These are phyloP conservation scores for Apaloderma vittatum DNA, from an alignment of 2,113 vertebrate species.

Conservation along the genomic window DNA sequence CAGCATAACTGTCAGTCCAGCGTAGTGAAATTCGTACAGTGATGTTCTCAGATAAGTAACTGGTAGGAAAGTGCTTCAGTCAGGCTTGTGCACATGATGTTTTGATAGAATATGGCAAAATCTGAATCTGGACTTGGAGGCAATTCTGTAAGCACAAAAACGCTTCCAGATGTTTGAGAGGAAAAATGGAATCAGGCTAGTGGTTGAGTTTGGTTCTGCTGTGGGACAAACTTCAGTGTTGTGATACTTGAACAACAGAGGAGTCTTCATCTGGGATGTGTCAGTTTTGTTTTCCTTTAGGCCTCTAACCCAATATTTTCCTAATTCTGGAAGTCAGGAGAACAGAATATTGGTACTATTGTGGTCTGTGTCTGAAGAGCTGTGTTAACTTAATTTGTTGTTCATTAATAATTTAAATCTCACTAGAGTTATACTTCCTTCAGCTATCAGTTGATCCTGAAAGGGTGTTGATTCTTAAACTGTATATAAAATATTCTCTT, in stretches of 20 bases:
- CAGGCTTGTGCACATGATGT: fast-evolving
- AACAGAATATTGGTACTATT: not conserved
- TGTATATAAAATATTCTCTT: not conserved
- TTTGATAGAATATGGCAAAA: not conserved
- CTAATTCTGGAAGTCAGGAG: not conserved
- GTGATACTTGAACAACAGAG: not conserved
- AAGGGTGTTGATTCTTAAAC: not conserved
- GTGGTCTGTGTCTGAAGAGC: not conserved
- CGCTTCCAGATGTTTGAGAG: not conserved
- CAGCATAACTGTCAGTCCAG: not conserved
- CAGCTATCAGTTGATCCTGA: not conserved
- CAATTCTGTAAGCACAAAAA: not conserved
- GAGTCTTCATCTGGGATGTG: not conserved
- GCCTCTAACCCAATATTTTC: not conserved
- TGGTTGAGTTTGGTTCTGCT: not conserved
- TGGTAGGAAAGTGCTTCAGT: not conserved
- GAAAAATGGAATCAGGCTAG: not conserved
- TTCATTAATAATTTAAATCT: not conserved
- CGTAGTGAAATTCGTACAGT: not conserved
- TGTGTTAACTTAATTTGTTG: not conserved
- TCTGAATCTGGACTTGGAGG: not conserved
- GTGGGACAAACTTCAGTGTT: not conserved
- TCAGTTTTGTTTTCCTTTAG: not conserved
- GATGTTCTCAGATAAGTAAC: not conserved
- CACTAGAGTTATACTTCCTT: not conserved